These are phyloP conservation scores for Pammene aurita DNA, from an alignment of 2,888 invertebrate genomes.

Conservation along the genomic window DNA sequence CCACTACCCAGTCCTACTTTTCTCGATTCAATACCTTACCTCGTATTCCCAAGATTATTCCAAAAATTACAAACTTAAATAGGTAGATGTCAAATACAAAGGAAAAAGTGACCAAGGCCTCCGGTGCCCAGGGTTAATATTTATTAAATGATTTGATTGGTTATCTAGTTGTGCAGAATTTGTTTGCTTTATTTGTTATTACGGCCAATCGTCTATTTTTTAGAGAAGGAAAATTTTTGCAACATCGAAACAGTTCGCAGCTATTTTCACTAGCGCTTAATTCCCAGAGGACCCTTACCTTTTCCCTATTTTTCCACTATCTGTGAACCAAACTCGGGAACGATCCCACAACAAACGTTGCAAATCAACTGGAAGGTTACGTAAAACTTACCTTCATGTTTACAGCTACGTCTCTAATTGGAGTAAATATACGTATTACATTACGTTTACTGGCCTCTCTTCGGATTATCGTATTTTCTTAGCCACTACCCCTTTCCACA, in stretches of 20 bases:
- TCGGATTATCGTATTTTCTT: slow-evolving; percentile 39
- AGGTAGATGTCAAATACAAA: no score
- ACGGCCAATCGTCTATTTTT: slow-evolving; percentile 32
- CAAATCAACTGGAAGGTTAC: slow-evolving; percentile 16
- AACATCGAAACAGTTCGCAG: slow-evolving; percentile 19
- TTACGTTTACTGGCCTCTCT: slow-evolving; percentile 21
- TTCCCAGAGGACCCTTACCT: slow-evolving; percentile 26
- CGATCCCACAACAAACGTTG: slow-evolving; percentile 3
- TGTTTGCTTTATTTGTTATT: slow-evolving; percentile 18
- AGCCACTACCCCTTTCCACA: slow-evolving; percentile 46
- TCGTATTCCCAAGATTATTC: no score
- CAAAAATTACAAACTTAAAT: no score
- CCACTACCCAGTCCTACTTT: no score
- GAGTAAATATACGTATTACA: slow-evolving; percentile 29
- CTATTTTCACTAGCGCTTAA: slow-evolving; percentile 32
- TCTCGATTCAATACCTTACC: no score
- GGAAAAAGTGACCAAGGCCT: no score
- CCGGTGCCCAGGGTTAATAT: no score
- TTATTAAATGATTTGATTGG: no score
- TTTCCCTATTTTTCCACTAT: slow-evolving; percentile 33
- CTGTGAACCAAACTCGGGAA: slow-evolving; percentile 6
- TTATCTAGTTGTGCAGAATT: neutral
- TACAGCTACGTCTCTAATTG: slow-evolving; percentile 32
- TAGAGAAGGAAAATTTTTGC: slow-evolving; percentile 19
- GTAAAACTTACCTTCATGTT: slow-evolving; percentile 18